Evolutionary conservation across 2,113 vertebrate species (phyloP), one percentile per base, ranked within the genome.

Genomic region (Miniopterus natalensis): DNA sequence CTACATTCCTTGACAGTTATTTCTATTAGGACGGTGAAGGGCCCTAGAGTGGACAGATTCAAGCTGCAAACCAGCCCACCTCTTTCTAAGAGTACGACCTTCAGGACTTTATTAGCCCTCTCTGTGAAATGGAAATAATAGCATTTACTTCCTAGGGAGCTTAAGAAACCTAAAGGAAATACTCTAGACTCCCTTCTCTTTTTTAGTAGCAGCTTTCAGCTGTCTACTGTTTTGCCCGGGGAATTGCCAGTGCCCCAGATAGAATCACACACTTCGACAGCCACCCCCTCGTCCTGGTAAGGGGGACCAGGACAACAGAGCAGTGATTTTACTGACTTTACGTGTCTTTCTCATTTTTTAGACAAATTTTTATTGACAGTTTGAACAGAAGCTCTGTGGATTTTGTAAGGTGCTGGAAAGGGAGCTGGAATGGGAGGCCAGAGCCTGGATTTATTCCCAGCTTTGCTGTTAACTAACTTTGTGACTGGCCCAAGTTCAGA

Each of bases 381-480:
- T 84, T 88, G 83, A 81, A 5, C 11, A 93, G 40, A 97, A 31
- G 20, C 25, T 68, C 29, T 73, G 61, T 78, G 89, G 29, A 10
- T 59, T 74, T 31, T 73, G n/a, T 8, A 55, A 63, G 15, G 14
- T 21, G 5, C 47, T 78, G 27, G 42, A 47, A 90, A 80, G 66
- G 59, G 36, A 57, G 68, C 15, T 36, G 5, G 13, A 59, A 59
- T 18, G n/a, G 29, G 57, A 53, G 23, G 29, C 45, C 20, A 47
- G 47, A 47, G 49, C 7, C 3, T 8, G 3, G 2, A 13, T n/a
- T 83, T 74, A 79, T 84, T 27, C 73, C 31, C 25, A 84, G 15
- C 40, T 45, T 66, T 15, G 51, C 77, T 17, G 12, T 27, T 23
- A 25, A 25, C 21, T 40, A 8, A 8, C 8, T 25, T 4, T 49